Evolutionary conservation across 2,888 invertebrate species (phyloP).

Genomic region (Drymonia ruficornis): DNA sequence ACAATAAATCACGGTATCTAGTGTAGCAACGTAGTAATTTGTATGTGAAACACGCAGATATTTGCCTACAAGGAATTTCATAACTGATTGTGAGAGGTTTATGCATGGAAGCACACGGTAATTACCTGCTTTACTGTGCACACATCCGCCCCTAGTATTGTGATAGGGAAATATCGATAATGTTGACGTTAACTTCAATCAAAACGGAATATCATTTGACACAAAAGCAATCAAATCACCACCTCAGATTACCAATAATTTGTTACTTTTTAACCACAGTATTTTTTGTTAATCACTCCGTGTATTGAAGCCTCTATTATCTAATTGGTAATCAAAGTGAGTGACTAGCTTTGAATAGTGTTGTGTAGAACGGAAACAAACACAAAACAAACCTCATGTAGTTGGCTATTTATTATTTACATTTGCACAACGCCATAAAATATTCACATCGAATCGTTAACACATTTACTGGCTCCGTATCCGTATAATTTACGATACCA

Average conservation of each 20-base stretch:
- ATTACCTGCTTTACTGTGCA: conserved; percentile 21
- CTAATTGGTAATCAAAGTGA: no score
- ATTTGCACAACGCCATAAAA: conserved; percentile 19
- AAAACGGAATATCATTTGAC: background rate
- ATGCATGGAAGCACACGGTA: conserved; percentile 26
- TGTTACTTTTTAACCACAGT: no score
- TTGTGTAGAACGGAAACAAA: no score
- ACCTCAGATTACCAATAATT: no score
- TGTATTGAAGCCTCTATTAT: no score
- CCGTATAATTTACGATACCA: conserved; percentile 50
- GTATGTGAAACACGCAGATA: background rate
- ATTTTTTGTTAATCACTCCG: no score
- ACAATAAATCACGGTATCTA: background rate
- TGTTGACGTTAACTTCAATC: background rate
- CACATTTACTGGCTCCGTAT: conserved; percentile 40
- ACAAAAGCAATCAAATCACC: background rate
- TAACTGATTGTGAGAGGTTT: conserved; percentile 19
- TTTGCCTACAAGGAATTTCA: conserved; percentile 18
- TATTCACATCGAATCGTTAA: conserved; percentile 16
- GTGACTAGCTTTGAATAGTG: no score
- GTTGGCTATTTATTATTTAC: background rate
- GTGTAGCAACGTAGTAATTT: background rate
- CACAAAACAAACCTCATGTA: no score
- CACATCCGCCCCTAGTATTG: conserved; percentile 20
- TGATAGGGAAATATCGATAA: conserved; percentile 15